phyloP scores from a whole-genome alignment of 2,113 vertebrate species.

The Vanacampus margaritifer region DNA sequence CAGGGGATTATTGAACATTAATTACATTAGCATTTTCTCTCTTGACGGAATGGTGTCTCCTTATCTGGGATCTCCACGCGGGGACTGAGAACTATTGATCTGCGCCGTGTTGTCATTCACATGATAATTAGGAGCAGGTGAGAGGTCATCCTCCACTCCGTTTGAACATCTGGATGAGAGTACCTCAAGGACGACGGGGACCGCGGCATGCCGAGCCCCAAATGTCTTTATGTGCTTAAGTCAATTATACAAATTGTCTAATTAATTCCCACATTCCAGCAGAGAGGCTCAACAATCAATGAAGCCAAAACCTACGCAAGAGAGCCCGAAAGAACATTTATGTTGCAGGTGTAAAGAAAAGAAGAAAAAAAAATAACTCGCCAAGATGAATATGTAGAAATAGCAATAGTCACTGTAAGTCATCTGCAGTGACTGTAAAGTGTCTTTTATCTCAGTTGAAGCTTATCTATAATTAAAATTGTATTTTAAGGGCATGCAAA shows the following conservation, averaged over 20 bases:
- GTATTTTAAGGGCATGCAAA: slow-evolving; percentile 67
- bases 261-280: slow-evolving; percentile 68
- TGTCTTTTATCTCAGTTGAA: slow-evolving; percentile 49
- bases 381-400: slow-evolving; percentile 43
- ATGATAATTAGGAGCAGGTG: slow-evolving; percentile 91
- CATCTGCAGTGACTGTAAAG: slow-evolving; percentile 30
- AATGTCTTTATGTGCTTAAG: slow-evolving; percentile 50
- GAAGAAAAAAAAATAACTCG: neutral
- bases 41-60: slow-evolving; percentile 79
- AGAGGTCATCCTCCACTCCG: slow-evolving; percentile 84
- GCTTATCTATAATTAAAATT: slow-evolving; percentile 74
- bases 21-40: slow-evolving; percentile 74
- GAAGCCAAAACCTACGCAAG: slow-evolving; percentile 34
- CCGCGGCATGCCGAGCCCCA: slow-evolving; percentile 54
- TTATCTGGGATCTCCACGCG: slow-evolving; percentile 89
- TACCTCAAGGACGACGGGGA: slow-evolving; percentile 77
- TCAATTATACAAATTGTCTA: slow-evolving; percentile 71
- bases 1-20: slow-evolving; percentile 67
- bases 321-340: slow-evolving; percentile 3
- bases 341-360: slow-evolving; percentile 3
- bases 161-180: slow-evolving; percentile 84
- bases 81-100: slow-evolving; percentile 94
- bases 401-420: slow-evolving; percentile 31
- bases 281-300: slow-evolving; percentile 51
- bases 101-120: slow-evolving; percentile 92